Percentiles rank a stretch among this genome's conserved stretches.
Conservation (phyloP, 2,797 vertebrate genomes). For the Acanthornis magna region DNA sequence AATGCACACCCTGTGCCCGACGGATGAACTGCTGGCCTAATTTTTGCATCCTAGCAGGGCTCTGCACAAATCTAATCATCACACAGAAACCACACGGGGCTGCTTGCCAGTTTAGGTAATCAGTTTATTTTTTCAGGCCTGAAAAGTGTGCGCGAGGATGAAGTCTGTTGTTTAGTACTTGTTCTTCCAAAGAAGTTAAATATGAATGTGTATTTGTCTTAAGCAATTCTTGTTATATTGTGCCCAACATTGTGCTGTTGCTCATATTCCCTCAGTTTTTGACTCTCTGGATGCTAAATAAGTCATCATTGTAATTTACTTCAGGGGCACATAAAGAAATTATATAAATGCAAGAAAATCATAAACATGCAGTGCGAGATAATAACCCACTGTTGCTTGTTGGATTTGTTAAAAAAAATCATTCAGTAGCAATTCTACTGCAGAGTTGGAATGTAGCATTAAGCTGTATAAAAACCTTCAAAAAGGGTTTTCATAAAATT, state of each 20-base stretch:
- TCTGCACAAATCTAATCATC: neutral
- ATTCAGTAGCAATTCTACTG: neutral
- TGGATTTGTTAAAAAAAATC: neutral
- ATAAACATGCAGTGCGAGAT: neutral
- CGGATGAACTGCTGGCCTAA: neutral
- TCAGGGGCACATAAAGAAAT: neutral
- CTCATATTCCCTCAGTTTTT: neutral
- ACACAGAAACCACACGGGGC: neutral
- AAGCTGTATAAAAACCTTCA: neutral
- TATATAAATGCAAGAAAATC: neutral
- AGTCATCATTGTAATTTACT: neutral
- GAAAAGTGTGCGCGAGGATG: neutral
- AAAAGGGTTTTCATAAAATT: neutral
- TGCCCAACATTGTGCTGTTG: neutral
- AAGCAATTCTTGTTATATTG: neutral
- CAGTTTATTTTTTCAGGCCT: neutral
- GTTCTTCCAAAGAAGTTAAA: neutral
- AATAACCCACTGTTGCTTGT: neutral
- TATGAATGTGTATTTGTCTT: neutral
- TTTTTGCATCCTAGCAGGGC: neutral
- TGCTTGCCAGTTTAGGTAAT: neutral
- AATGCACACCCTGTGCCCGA: accelerated
- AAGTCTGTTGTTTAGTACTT: neutral
- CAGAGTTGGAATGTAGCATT: neutral
- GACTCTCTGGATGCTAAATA: constrained; percentile 1